Evolutionary conservation across 2,888 invertebrate genomes (phyloP), one percentile per base, ranked within the genome.

Genomic region (Thymelicus lineola): DNA sequence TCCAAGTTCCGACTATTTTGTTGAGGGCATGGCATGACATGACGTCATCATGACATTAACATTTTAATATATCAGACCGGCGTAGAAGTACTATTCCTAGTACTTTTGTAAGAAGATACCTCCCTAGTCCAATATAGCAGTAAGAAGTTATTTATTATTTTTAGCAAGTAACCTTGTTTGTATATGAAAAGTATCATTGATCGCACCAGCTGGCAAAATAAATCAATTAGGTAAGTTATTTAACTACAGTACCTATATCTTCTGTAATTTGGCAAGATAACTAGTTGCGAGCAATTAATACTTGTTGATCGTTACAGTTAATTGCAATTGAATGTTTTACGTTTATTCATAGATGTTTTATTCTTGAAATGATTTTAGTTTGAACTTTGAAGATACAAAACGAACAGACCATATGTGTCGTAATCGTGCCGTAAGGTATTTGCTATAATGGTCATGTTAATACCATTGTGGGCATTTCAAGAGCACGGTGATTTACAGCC

Each of bases 191-290:
- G 53, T 20, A 53, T 17, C 53, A 17, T 53, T 53, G 53, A 50
- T 53, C 20, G 12, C 20, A 53, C 17, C 53, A 53, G 53, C 20
- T 42, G 38, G 15, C 46, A 48, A 57, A 58, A 58, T 59, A 60
- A 53, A 53, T 53, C 53, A 53, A 20, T 20, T 50, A 17, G 17
- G 17, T 53, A 53, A 15, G 50, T 17, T 17, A 53, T 53, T 53
- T 53, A 17, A 53, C 53, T 53, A 20, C 53, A 20, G 53, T 12
- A 3, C 20, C 6, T 50, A 53, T 28, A 28, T 28, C 20, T 46
- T n/a, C 17, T 53, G 35, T 65, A 61, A 60, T 57, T 60, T 45
- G 63, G 53, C 46, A 59, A 55, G 63, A 20, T 53, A 17, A n/a
- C 20, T 20, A 53, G 20, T 53, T 17, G 12, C 53, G 9, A 53